Base-by-base conservation (phyloP, 2,113 vertebrate species). In the Dissostichus mawsoni region DNA sequence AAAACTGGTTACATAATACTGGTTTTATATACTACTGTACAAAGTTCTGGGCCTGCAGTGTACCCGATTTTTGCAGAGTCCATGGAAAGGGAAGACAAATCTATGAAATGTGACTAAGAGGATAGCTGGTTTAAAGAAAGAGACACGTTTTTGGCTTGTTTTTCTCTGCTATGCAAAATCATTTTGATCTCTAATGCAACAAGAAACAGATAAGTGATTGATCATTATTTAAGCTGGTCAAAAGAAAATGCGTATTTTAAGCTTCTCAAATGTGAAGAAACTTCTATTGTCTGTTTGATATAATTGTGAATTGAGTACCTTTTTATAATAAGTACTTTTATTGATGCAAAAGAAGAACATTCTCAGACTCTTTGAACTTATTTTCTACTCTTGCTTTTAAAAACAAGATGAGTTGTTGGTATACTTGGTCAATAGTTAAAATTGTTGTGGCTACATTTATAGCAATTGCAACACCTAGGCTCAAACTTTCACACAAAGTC, bases 1-100 rank as follows among this genome's bases (percentile, higher is more conserved):
- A 83, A 66, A 72, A 87, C 87, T 84, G 80, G 87, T 81, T 86
- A 83, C 88, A 69, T 53, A 41, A 88, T 86, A 55, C 33, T 76
- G 61, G 44, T 71, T 82, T 61, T 72, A 23, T 81, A 53, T 47
- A 11, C 59, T 20, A 84, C 63, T 55, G 66, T 41, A 63, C 55
- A 58, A 10, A 48, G 51, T 5, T 66, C 20, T 59, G 55, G 17
- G 68, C 53, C 77, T 72, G 66, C 56, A 73, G 74, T 48, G 14
- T 16, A 29, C 33, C 8, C 12, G 13, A 52, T 73, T 69, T 50
- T 23, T 64, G 80, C n/a, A 23, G 4, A 58, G 70, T 69, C 23
- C 33, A 5, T 17, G 18, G 23, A 20, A 48, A 29, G 10, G 23
- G 47, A 16, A 71, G n/a, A n/a, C 12, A 29, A 61, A 18, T 2